Base-by-base conservation (phyloP, 1,140 invertebrate genomes). In the Drosophila neocordata region DNA sequence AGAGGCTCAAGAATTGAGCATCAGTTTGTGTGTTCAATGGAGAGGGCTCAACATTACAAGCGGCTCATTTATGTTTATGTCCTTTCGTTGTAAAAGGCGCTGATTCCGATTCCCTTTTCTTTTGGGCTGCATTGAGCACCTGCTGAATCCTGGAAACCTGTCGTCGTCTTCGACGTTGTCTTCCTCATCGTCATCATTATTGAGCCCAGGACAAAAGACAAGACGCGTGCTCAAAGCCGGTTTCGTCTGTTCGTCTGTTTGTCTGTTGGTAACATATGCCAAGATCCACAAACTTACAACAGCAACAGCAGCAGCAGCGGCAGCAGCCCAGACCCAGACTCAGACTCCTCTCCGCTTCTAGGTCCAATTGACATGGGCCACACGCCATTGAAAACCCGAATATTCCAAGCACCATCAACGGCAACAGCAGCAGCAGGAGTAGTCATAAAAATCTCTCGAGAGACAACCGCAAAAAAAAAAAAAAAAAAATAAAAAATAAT, bases 51-150 rank as follows among this genome's bases (percentile, higher is more conserved):
- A 85, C 71, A 78, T 88, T 79, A 88, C 83, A 88, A 56, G 77
- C 83, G 76, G 79, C 84, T 88, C 83, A 88, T 88, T 88, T 88
- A 88, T 88, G 83, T 88, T 88, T 88, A 88, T 88, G 83, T 88
- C 83, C 83, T 88, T 87, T 87, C 78, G 83, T 87, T 87, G 82
- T 87, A 87, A 48, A 31, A 88, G 82, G 79, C 81, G 82, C 78
- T 87, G 83, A 88, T 88, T 88, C 82, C 72, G 73, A 77, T 77
- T 77, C 77, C 69, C 61, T 73, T 77, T 77, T 20, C 71, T 66
- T 65, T 75, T 66, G 60, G 69, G 75, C 79, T 62, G 69, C 67
- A 75, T 62, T 77, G 73, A 79, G 83, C 83, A 89, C 84, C 83
- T 87, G 82, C 82, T 81, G 82, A 88, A 83, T 83, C 83, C 83